Conservation (phyloP, 2,113 vertebrate species). For the Silurus glanis region DNA sequence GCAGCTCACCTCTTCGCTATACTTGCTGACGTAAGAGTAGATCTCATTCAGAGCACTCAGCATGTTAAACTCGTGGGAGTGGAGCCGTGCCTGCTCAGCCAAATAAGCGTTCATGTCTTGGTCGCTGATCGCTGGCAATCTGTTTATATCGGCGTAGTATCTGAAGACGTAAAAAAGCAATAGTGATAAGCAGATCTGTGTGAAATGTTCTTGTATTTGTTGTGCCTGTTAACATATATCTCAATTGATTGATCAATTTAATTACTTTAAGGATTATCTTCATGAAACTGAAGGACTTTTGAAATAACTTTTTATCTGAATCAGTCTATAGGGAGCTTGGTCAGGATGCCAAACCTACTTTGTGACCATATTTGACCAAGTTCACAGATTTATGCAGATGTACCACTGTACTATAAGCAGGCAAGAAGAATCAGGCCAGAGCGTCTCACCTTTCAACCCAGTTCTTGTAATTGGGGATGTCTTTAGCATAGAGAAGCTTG, state of each 20-base stretch:
- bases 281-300: neutral
- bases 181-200: neutral
- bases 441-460: constrained; percentile 93
- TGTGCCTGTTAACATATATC: neutral
- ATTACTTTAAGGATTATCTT: neutral
- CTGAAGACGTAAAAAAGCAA: constrained; percentile 62
- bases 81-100: constrained; percentile 94
- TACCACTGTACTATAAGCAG: neutral
- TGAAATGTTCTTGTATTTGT: neutral
- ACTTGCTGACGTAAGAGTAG: constrained; percentile 98
- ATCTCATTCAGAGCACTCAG: constrained; percentile 96
- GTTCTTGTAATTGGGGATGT: constrained; percentile 99
- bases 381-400: neutral
- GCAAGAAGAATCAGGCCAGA: neutral
- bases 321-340: neutral
- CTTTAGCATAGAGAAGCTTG: constrained; percentile 98
- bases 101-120: constrained; percentile 99
- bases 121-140: constrained; percentile 95
- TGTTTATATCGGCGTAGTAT: constrained; percentile 96
- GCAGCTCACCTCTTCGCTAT: constrained; percentile 89
- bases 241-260: no score
- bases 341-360: neutral
- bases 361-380: neutral
- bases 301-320: neutral
- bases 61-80: constrained; percentile 94